Evolutionary conservation across 1,140 invertebrate species (phyloP), one percentile per base, ranked within the genome.

Genomic region (Muscidifurax raptorellus): DNA sequence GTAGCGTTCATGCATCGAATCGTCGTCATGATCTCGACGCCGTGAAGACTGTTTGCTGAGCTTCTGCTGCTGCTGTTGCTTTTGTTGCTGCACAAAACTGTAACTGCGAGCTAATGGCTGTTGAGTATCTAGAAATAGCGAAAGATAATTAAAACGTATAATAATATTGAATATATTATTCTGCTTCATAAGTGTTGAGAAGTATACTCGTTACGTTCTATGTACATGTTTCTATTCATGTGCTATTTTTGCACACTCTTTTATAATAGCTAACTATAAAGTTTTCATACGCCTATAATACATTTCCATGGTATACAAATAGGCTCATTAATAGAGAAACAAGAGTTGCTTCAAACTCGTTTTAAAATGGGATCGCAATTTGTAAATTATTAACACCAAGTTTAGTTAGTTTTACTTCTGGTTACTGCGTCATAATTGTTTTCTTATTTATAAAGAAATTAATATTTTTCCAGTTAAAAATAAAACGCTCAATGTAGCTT

Each of bases 1-100:
- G 89, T 96, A 97, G 87, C 96, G 96, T 89, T 97, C 96, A 90
- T 97, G 96, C 96, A 97, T 97, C 0, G 96, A 96, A 92, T 97
- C 96, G 88, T 96, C 96, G 40, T 94, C 94, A 30, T 93, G 93
- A 10, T 94, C 93, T 27, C 92, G 91, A 59, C 92, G 90, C 71
- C 92, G 90, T 69, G 91, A 91, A 15, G 93, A 91, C 71, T 94
- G 93, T 4, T 93, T 93, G 47, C 90, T 91, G 4, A 89, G 64
- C 81, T 85, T 92, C 81, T 88, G 95, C 92, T 74, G 94, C 81
- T 88, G 95, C 92, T 74, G 94, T 90, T 89, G 94, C 90, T 92
- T 94, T 91, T 88, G 94, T 86, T 89, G 95, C 93, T 92, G 96
- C 92, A 97, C 96, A 86, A 96, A 97, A 89, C 96, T 96, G 76